A percentile compares a stretch with the other conserved stretches of the same genome.
These are phyloP conservation scores for Parambassis ranga DNA, from an alignment of 2,797 vertebrate genomes.

Conservation along the genomic window DNA sequence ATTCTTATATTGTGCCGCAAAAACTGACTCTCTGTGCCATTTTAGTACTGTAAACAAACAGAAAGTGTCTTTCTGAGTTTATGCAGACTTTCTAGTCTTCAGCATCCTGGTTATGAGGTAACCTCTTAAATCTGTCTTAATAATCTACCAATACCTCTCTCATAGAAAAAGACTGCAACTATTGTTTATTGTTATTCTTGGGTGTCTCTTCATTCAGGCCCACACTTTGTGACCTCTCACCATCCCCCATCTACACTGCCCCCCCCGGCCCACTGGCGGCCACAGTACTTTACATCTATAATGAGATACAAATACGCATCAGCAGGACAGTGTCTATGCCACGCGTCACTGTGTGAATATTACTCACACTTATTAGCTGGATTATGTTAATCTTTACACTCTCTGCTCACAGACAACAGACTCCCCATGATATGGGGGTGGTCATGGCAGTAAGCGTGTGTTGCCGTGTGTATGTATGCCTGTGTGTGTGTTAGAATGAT, in stretches of 20 bases:
- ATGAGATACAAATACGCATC: constrained; percentile 87
- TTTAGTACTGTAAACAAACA: constrained; percentile 31
- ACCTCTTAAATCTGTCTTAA: constrained; percentile 16
- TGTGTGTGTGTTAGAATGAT: constrained; percentile 63
- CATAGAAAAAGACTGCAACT: constrained; percentile 15
- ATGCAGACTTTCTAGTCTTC: background rate
- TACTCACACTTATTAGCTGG: constrained; percentile 85
- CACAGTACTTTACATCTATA: constrained; percentile 80
- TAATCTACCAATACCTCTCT: constrained; percentile 1
- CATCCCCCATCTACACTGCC: constrained; percentile 39
- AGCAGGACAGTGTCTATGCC: constrained; percentile 83
- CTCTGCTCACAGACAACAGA: constrained; percentile 81
- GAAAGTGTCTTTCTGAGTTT: constrained; percentile 34
- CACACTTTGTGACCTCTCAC: constrained; percentile 47
- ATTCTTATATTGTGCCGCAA: constrained; percentile 65
- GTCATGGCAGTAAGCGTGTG: constrained; percentile 71
- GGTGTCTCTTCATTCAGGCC: constrained; percentile 20
- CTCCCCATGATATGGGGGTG: constrained; percentile 73
- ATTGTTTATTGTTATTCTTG: constrained; percentile 44
- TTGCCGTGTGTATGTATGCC: constrained; percentile 34
- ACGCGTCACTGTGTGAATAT: constrained; percentile 85
- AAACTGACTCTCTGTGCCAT: constrained; percentile 42
- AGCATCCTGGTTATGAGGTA: constrained; percentile 3
- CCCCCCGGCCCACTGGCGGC: constrained; percentile 16
- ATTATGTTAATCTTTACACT: constrained; percentile 88